Conservation (phyloP, 64 coral and sea anemone genomes). For the Montipora sp. region DNA sequence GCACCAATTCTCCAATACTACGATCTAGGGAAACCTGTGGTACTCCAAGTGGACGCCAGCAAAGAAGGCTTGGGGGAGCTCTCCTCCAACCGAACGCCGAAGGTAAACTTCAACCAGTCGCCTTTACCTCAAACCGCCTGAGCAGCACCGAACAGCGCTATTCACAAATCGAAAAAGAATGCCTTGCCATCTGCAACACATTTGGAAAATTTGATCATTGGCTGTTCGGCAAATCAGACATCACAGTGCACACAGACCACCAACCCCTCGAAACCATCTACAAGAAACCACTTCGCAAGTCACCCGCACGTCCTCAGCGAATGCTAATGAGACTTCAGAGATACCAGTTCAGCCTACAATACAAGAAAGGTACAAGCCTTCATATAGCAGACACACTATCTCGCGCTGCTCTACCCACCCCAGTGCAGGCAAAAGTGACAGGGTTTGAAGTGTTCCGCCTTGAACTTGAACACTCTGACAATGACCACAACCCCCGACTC, state of each 20-base stretch:
- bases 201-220: slow-evolving; percentile 68
- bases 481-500: slow-evolving; percentile 30
- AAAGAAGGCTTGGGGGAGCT: slow-evolving; percentile 20
- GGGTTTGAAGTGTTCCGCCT: slow-evolving; percentile 59
- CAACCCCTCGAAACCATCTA: slow-evolving; percentile 59
- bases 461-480: slow-evolving; percentile 23
- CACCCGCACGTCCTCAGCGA: not conserved
- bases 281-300: not conserved
- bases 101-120: slow-evolving; percentile 39
- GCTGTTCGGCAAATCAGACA: slow-evolving; percentile 45
- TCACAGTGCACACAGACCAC: slow-evolving; percentile 65
- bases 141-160: slow-evolving; percentile 53
- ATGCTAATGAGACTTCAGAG: slow-evolving; percentile 65
- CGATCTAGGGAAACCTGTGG: slow-evolving; percentile 35
- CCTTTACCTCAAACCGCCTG: slow-evolving; percentile 38
- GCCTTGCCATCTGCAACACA: slow-evolving; percentile 39
- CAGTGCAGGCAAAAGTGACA: slow-evolving; percentile 32
- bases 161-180: slow-evolving; percentile 68
- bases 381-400: slow-evolving; percentile 60
- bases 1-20: slow-evolving; percentile 42
- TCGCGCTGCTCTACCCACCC: slow-evolving; percentile 21
- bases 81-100: slow-evolving; percentile 22
- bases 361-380: slow-evolving; percentile 56
- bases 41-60: slow-evolving; percentile 48
- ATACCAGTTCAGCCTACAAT: slow-evolving; percentile 39